Evolutionary conservation across 1,140 invertebrate genomes (phyloP), one percentile per base, ranked within the genome.

Genomic region (Papilio helenus): DNA sequence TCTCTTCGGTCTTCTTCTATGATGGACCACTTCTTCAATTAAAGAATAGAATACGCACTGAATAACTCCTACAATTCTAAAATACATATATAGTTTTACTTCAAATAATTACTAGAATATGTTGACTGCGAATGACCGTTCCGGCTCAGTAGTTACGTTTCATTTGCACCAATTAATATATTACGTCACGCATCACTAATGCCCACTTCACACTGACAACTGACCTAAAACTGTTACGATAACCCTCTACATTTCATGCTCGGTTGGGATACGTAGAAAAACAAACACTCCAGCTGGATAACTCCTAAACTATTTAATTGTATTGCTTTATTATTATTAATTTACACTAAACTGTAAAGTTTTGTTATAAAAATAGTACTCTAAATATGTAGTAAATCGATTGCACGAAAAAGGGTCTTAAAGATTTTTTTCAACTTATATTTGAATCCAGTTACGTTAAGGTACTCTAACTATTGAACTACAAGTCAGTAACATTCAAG

Each of bases 401-500:
- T 8, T 39, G 34, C 7, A 39, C 34, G 8, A 39, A 39, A 39
- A 39, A 8, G 4, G 2, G 34, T 39, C 7, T 39, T 39, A 39
- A 39, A 39, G 8, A 39, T 39, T 39, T 8, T 34, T 34, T 34
- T 39, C 34, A 39, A 39, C 34, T 39, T 39, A 7, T 39, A 39
- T 39, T 39, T 39, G 34, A 39, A 39, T 29, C 3, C 29, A 29
- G 29, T 29, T 3, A 29, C 29, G 3, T 39, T 7, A 8, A 39
- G 7, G 7, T 51, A 55, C 39, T 79, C 58, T 29, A 39, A 81
- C 49, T 42, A 18, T 8, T 16, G 20, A 12, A 26, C 20, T 26
- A 61, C 9, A 61, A 26, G 23, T 61, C n/a, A 65, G 58, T 61
- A 26, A 68, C 61, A 29, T 68, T 65, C 73, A 73, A 80, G 76